These are phyloP conservation scores for Criorhina ranunculi DNA, from an alignment of 2,888 invertebrate species.

Conservation along the genomic window DNA sequence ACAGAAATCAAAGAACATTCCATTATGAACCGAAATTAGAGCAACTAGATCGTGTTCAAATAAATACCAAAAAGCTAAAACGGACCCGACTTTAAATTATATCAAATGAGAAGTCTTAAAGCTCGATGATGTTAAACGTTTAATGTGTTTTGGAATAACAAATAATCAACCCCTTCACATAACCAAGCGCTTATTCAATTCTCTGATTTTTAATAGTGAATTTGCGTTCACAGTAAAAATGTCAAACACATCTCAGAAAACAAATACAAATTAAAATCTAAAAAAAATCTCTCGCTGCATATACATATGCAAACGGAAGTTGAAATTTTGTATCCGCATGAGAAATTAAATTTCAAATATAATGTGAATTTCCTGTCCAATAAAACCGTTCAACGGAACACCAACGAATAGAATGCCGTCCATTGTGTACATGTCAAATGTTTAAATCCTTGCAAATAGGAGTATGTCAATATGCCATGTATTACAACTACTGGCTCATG, in stretches of 20 bases:
- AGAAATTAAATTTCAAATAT: slow-evolving; percentile 26
- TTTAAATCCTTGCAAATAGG: slow-evolving; percentile 58
- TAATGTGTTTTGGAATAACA: no score
- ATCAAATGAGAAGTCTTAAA: no score
- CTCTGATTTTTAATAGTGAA: no score
- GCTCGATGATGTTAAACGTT: no score
- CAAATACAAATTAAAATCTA: not conserved
- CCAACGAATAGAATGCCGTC: slow-evolving; percentile 16
- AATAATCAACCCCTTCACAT: no score
- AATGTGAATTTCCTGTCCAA: slow-evolving; percentile 1
- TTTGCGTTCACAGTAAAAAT: no score
- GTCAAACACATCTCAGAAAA: not conserved
- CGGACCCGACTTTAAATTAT: no score
- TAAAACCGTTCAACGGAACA: not conserved
- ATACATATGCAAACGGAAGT: not conserved
- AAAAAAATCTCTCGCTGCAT: not conserved
- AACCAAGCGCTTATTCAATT: no score
- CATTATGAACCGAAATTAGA: no score
- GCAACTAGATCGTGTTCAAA: no score
- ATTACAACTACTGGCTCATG: not conserved
- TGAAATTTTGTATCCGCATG: slow-evolving; percentile 1
- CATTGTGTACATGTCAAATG: slow-evolving; percentile 52
- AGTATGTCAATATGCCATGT: slow-evolving; percentile 50
- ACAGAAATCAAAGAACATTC: no score
- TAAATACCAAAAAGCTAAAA: no score